Percentiles rank a stretch among this genome's conserved stretches.
phyloP scores from a whole-genome alignment of 2,888 invertebrate genomes.

The Stenodema calcarata region DNA sequence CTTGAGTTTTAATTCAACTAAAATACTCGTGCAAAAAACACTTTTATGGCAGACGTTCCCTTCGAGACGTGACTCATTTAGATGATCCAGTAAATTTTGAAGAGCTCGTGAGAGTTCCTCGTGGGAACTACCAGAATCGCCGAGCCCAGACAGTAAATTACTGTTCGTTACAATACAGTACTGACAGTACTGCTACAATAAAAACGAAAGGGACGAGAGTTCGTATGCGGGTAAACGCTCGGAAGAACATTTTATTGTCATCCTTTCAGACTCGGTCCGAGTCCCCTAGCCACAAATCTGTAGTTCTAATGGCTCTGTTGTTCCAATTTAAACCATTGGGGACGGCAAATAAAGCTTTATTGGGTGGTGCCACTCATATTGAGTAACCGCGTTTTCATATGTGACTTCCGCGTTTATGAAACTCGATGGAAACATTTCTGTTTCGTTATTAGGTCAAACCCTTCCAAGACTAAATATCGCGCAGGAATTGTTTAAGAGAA shows the following conservation, averaged over 20 bases:
- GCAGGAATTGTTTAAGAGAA: no score
- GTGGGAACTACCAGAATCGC: background rate
- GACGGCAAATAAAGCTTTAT: background rate
- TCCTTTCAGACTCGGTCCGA: background rate
- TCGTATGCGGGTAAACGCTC: background rate
- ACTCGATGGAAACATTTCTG: background rate
- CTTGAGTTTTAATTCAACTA: no score
- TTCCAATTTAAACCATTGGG: background rate
- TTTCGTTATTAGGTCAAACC: background rate
- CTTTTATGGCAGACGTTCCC: background rate
- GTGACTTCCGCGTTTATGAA: background rate
- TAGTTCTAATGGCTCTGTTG: background rate
- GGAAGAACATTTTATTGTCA: background rate
- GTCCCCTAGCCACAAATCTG: background rate
- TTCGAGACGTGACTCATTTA: background rate
- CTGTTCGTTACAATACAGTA: no score
- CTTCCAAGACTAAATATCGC: no score
- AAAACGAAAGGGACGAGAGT: background rate
- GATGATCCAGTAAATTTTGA: background rate
- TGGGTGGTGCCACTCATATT: background rate
- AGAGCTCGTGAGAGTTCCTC: background rate
- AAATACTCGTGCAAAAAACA: background rate
- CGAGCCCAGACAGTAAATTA: background rate
- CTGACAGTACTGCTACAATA: background rate
- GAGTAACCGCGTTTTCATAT: background rate